Conservation (phyloP, 2,797 vertebrate genomes). For the Phoeniculus purpureus region DNA sequence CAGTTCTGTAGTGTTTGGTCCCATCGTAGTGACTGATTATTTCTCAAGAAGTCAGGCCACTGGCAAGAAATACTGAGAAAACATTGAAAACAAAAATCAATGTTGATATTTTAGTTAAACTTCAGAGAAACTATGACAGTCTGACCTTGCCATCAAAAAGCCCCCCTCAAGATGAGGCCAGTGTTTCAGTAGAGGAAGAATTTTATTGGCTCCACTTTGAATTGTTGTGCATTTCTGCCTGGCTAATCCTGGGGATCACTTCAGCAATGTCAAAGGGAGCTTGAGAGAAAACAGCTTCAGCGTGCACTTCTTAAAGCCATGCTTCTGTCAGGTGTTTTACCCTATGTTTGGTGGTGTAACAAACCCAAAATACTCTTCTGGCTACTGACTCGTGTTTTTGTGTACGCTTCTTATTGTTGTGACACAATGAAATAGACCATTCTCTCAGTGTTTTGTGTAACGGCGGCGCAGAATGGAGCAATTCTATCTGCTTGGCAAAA, state of each 20-base stretch:
- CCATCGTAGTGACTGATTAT: constrained; percentile 1
- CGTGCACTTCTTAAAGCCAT: constrained; percentile 5
- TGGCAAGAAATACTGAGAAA: neutral
- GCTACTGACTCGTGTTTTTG: constrained; percentile 50
- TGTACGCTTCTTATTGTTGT: constrained; percentile 60
- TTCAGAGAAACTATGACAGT: neutral
- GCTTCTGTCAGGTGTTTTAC: constrained; percentile 7
- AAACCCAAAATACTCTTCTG: constrained; percentile 31
- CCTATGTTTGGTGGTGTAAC: neutral
- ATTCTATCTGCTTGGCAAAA: constrained; percentile 70
- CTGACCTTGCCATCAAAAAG: neutral
- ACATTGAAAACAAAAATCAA: neutral
- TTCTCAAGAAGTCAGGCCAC: neutral
- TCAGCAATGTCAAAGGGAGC: neutral
- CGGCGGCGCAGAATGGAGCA: constrained; percentile 48
- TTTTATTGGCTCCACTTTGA: neutral
- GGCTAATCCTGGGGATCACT: neutral
- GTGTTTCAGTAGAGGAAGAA: neutral
- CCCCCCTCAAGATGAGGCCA: neutral
- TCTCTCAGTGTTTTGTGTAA: constrained; percentile 67
- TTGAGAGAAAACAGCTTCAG: constrained; percentile 13
- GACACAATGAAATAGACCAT: constrained; percentile 56
- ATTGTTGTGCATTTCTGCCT: constrained; percentile 15
- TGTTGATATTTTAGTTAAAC: neutral
- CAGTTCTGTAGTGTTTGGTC: neutral